Percentiles rank a stretch among this genome's conserved stretches.
phyloP scores from a whole-genome alignment of 37 sponge, comb jelly and placozoan genomes.

The Lycopodina hypogea region DNA sequence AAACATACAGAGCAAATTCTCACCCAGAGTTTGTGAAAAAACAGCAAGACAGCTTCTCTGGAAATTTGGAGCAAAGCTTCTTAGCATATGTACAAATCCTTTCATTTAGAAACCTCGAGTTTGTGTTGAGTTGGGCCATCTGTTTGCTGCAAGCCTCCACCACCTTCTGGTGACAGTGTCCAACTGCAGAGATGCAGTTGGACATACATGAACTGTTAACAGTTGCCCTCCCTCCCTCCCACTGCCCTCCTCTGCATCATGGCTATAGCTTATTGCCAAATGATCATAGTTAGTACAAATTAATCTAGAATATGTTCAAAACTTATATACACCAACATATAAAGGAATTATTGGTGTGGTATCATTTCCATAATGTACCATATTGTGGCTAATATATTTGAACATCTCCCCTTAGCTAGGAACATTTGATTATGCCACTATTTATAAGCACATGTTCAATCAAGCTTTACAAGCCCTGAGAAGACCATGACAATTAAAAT shows the following conservation, averaged over 20 bases:
- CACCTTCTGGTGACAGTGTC: slow-evolving; percentile 88
- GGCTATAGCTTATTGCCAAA: not conserved
- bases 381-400: no score
- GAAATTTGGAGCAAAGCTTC: slow-evolving; percentile 51
- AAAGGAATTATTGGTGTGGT: no score
- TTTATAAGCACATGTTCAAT: no score
- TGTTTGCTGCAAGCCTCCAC: slow-evolving; percentile 71
- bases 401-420: no score
- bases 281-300: not conserved
- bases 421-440: no score
- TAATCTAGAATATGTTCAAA: no score
- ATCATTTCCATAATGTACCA: no score
- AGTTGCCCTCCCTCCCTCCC: not conserved
- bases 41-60: slow-evolving; percentile 56
- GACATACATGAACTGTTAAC: not conserved
- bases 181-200: slow-evolving; percentile 58
- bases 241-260: no score
- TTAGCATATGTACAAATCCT: slow-evolving; percentile 68
- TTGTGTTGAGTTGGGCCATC: slow-evolving; percentile 85
- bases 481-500: no score
- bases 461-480: no score
- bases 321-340: no score
- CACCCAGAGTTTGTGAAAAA: slow-evolving; percentile 86
- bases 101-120: slow-evolving; percentile 82
- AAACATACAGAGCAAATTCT: not conserved